phyloP scores from a whole-genome alignment of 2,888 invertebrate species.

The Physocephala rufipes region DNA sequence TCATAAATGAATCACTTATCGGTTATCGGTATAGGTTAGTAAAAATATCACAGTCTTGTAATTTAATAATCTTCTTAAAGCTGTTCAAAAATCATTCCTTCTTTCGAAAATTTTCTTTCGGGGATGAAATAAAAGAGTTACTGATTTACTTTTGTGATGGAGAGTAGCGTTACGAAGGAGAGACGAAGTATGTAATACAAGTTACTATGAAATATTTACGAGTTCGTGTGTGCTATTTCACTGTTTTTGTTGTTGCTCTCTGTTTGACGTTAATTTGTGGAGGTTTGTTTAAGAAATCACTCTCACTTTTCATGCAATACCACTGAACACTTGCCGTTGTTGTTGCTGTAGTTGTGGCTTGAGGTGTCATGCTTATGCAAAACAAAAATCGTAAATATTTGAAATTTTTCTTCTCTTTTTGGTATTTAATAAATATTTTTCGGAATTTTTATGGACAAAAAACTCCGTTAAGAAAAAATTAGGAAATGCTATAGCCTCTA shows the following conservation, averaged over 20 bases:
- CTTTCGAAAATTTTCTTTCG: too few species aligned
- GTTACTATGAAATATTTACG: not conserved
- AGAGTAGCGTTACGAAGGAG: constrained; percentile 3
- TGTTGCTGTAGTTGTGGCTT: constrained; percentile 4
- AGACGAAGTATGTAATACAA: not conserved
- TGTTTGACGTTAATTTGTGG: constrained; percentile 21
- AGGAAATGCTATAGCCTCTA: not conserved
- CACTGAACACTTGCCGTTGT: too few species aligned
- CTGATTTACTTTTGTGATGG: not conserved
- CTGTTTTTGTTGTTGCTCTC: not conserved
- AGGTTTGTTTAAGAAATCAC: constrained; percentile 56
- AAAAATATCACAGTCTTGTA: too few species aligned
- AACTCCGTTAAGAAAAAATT: not conserved
- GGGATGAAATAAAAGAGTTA: too few species aligned
- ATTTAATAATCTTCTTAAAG: too few species aligned
- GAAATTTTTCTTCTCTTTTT: not conserved
- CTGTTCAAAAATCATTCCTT: too few species aligned
- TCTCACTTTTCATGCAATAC: constrained; percentile 59
- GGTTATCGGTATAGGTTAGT: too few species aligned
- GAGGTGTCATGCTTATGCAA: not conserved
- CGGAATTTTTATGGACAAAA: not conserved
- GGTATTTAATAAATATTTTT: not conserved
- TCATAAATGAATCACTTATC: too few species aligned
- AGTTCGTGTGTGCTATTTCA: not conserved
- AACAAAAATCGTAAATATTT: constrained; percentile 10